Evolutionary conservation across 2,113 vertebrate species (phyloP).

Genomic region (Sinocyclocheilus rhinocerous): DNA sequence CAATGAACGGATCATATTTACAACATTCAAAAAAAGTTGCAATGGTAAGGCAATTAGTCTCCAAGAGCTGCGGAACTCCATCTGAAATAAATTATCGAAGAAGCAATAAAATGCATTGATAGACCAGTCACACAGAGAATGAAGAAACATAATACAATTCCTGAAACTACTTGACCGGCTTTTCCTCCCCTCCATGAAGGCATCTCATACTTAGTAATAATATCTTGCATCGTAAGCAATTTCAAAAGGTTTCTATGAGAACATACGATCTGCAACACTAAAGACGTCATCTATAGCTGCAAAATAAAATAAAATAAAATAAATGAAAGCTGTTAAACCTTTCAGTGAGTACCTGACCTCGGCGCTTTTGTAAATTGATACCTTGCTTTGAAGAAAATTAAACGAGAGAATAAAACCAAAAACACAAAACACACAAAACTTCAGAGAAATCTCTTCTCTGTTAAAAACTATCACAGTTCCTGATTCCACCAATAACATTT

Average conservation of each 20-base stretch:
- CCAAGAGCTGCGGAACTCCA: conserved; percentile 66
- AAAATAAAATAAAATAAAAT: conserved; percentile 74
- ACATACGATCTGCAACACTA: conserved; percentile 64
- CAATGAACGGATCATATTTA: conserved; percentile 56
- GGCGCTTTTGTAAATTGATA: conserved; percentile 69
- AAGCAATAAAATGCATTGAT: conserved; percentile 61
- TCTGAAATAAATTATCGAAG: conserved; percentile 77
- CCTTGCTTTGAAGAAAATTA: conserved; percentile 65
- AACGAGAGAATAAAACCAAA: conserved; percentile 47
- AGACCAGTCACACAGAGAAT: conserved; percentile 55
- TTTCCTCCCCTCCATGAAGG: conserved; percentile 58
- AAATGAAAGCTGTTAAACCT: conserved; percentile 76
- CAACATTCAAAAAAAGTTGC: conserved; percentile 61
- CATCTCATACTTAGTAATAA: conserved; percentile 53
- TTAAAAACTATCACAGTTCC: conserved; percentile 73
- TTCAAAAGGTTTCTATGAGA: conserved; percentile 51
- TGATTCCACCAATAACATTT: conserved; percentile 65
- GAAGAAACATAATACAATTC: conserved; percentile 59
- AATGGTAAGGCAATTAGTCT: conserved; percentile 63
- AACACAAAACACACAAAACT: conserved; percentile 18
- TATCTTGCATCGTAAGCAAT: conserved; percentile 18
- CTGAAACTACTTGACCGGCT: conserved; percentile 67
- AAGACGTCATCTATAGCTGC: conserved; percentile 30
- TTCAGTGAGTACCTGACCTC: conserved; percentile 80
- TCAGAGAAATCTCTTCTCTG: conserved; percentile 67